Evolutionary conservation across 2,888 invertebrate species (phyloP).

Genomic region (Palloptera scutellata): DNA sequence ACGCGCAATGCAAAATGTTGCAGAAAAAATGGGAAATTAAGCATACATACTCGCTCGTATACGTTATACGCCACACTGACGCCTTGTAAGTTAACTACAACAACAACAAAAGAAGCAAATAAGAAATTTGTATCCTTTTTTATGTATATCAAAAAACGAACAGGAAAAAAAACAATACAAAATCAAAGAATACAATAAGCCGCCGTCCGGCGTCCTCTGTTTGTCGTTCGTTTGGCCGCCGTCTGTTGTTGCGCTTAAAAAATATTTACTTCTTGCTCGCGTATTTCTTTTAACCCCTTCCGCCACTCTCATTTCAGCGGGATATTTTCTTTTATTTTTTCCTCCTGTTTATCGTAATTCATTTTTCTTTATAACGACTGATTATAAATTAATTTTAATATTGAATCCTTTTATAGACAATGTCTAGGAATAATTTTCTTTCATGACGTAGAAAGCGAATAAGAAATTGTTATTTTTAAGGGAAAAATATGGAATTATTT

Average conservation of each 20-base stretch:
- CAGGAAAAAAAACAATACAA: neutral
- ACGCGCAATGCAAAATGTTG: constrained; percentile 7
- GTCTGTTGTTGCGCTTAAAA: constrained; percentile 26
- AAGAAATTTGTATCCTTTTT: constrained; percentile 19
- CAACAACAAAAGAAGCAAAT: neutral
- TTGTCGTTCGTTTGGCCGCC: neutral
- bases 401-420: constrained; percentile 40
- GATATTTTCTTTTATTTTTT: neutral
- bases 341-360: constrained; percentile 24
- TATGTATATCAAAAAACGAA: neutral
- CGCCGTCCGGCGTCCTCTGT: neutral
- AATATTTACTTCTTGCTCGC: neutral
- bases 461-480: too few relatives aligned
- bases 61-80: constrained; percentile 29
- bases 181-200: constrained; percentile 19
- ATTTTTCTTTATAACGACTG: constrained; percentile 32
- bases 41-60: constrained; percentile 9
- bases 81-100: constrained; percentile 19
- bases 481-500: too few relatives aligned
- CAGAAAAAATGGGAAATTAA: constrained; percentile 27
- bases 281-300: neutral
- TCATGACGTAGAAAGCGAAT: too few relatives aligned
- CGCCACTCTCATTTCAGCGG: constrained; percentile 2
- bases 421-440: neutral
- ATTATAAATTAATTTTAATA: constrained; percentile 48